phyloP scores from a whole-genome alignment of 2,113 vertebrate species.

The Triplophysa siluroides region DNA sequence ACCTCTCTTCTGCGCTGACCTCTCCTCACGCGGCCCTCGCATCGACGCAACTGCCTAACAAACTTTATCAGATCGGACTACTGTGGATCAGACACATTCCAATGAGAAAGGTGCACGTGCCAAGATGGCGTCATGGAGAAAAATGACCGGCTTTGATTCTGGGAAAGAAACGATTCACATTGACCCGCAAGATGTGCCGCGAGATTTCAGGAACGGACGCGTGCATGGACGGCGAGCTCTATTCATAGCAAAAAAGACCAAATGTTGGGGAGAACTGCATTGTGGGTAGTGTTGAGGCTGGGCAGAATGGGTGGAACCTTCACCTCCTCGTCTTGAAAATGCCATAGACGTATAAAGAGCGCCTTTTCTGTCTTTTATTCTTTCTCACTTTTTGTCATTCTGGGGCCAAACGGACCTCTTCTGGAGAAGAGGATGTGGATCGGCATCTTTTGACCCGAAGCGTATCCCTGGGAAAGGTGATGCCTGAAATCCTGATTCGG shows the following conservation, averaged over 20 bases:
- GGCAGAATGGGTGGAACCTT: conserved; percentile 20
- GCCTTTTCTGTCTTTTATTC: conserved; percentile 52
- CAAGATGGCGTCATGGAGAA: conserved; percentile 59
- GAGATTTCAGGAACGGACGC: neutral
- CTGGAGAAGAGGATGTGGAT: conserved; percentile 38
- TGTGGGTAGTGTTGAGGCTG: conserved; percentile 41
- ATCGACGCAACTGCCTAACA: conserved; percentile 55
- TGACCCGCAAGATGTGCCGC: conserved; percentile 23
- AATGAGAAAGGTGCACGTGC: conserved; percentile 56
- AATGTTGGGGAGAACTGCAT: conserved; percentile 25
- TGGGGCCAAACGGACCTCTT: conserved; percentile 59
- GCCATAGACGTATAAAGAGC: conserved; percentile 58
- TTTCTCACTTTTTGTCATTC: conserved; percentile 45
- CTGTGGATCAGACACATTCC: conserved; percentile 67
- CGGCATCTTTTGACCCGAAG: conserved; percentile 35
- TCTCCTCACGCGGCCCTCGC: conserved; percentile 21
- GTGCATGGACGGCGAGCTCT: neutral
- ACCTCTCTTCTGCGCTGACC: neutral
- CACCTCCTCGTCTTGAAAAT: conserved; percentile 27
- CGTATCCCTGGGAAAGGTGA: neutral
- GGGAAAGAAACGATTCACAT: conserved; percentile 23
- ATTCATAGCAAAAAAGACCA: conserved; percentile 18
- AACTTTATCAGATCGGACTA: conserved; percentile 51
- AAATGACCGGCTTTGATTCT: conserved; percentile 25
- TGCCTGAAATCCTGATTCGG: neutral